phyloP scores from a whole-genome alignment of 2,113 vertebrate species.

The Desmodus rotundus region DNA sequence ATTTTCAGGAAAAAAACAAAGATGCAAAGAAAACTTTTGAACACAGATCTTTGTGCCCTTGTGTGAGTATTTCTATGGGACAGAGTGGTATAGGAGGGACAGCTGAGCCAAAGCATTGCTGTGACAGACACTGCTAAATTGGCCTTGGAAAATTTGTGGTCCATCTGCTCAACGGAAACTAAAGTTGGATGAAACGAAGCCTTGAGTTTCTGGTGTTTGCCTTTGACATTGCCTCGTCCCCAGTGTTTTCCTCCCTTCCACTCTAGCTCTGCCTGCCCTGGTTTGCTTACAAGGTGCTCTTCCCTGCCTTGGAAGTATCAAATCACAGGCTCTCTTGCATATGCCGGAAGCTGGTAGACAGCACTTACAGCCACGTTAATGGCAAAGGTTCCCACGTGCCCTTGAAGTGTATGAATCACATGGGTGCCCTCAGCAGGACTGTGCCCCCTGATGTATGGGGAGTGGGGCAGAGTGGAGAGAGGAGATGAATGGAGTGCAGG shows the following conservation, averaged over 20 bases:
- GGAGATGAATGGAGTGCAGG: neutral
- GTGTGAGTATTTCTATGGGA: neutral
- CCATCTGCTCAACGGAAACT: neutral
- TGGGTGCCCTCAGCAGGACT: neutral
- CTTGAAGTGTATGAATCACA: neutral
- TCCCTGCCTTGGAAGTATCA: neutral
- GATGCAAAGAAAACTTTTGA: neutral
- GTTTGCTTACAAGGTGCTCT: neutral
- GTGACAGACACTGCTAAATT: neutral
- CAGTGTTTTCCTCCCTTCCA: neutral
- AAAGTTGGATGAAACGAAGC: neutral
- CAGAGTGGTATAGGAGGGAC: neutral
- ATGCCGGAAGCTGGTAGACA: neutral
- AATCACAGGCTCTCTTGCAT: neutral
- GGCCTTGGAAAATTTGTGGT: neutral
- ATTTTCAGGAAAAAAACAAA: neutral
- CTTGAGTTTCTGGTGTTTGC: neutral
- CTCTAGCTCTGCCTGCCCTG: neutral
- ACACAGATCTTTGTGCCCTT: neutral
- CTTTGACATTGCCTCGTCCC: neutral
- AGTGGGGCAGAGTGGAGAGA: neutral
- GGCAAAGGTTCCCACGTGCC: neutral
- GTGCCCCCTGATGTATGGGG: neutral
- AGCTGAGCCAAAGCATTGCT: rapidly evolving
- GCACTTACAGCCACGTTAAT: neutral